Percentiles rank a stretch among this genome's conserved stretches.
phyloP scores from a whole-genome alignment of 1,140 invertebrate species.

The Brachionus rotundiformis region DNA sequence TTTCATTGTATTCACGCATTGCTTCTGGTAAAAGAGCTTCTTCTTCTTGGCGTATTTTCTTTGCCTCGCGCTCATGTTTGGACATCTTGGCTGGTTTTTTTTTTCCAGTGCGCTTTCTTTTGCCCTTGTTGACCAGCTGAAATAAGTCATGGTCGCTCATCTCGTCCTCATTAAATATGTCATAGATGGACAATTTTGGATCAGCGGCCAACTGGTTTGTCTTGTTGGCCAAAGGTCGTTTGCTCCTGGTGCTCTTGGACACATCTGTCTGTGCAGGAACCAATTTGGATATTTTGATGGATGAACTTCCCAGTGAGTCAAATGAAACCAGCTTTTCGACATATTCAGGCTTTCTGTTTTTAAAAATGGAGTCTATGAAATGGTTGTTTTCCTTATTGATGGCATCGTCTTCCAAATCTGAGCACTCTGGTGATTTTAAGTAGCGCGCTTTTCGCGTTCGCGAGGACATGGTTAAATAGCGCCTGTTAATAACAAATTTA shows the following conservation, averaged over 20 bases:
- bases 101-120: background rate
- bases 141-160: background rate
- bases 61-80: background rate
- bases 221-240: background rate
- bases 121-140: background rate
- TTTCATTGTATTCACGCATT: background rate
- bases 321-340: background rate
- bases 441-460: background rate
- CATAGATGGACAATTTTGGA: background rate
- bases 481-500: too few relatives aligned
- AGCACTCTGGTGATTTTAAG: background rate
- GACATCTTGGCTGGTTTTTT: background rate
- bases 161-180: background rate
- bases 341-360: background rate
- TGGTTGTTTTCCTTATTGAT: background rate
- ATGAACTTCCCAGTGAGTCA: background rate
- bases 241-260: background rate
- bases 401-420: background rate
- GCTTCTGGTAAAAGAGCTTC: background rate
- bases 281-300: background rate
- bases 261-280: background rate
- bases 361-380: background rate
- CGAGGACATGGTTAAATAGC: too few relatives aligned
- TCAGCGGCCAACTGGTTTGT: background rate
- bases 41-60: background rate